phyloP scores from a whole-genome alignment of 2,113 vertebrate species.

The Microtus richardsoni region DNA sequence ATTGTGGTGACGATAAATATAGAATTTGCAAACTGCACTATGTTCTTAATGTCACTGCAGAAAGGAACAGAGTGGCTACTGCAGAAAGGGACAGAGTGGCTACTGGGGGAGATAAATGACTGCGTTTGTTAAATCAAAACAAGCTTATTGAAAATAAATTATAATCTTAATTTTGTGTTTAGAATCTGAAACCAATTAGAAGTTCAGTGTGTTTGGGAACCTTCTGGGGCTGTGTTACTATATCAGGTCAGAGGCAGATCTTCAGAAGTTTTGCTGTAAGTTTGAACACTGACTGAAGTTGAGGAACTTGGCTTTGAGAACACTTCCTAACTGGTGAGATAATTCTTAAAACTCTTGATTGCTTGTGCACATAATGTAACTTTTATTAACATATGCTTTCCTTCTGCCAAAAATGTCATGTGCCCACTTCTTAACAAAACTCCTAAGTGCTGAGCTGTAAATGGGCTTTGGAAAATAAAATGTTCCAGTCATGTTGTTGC shows the following conservation, averaged over 20 bases:
- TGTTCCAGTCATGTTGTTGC: neutral
- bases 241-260: neutral
- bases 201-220: neutral
- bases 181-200: neutral
- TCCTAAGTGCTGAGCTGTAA: neutral
- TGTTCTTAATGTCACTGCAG: conserved; percentile 63
- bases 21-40: conserved; percentile 36
- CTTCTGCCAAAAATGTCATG: neutral
- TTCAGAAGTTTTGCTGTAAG: neutral
- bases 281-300: neutral
- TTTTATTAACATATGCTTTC: conserved; percentile 39
- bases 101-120: conserved; percentile 79
- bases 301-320: conserved; percentile 8
- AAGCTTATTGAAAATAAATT: conserved; percentile 61
- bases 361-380: neutral
- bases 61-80: conserved; percentile 81
- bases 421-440: neutral
- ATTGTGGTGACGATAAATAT: neutral
- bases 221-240: neutral
- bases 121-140: conserved; percentile 76
- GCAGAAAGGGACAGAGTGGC: too few species aligned
- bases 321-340: neutral
- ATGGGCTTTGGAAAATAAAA: neutral
- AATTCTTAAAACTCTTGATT: neutral
- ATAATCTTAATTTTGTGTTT: conserved; percentile 1